Percentiles rank a stretch among this genome's conserved stretches.
phyloP scores from a whole-genome alignment of 2,797 vertebrate genomes.

The Neosilurus mollespiculum region DNA sequence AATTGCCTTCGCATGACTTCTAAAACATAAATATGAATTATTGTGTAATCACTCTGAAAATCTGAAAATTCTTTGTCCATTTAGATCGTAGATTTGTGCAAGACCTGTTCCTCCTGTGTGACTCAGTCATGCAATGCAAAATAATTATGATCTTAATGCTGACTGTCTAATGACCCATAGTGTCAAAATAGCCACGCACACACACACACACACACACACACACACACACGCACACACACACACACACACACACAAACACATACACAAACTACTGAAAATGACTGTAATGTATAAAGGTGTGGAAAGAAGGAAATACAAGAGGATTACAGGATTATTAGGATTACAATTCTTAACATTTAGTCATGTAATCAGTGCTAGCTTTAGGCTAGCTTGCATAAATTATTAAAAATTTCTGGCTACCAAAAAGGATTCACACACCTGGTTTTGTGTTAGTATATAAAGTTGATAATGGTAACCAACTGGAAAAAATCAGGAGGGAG shows the following conservation, averaged over 20 bases:
- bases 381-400: not conserved
- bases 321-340: not conserved
- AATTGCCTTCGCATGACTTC: not conserved
- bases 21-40: constrained; percentile 5
- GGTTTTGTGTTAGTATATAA: not conserved
- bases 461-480: not conserved
- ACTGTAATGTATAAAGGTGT: no score
- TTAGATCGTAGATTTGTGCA: not conserved
- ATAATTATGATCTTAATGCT: not conserved
- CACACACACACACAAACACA: no score
- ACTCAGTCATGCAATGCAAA: not conserved
- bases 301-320: no score
- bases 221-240: no score
- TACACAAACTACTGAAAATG: no score
- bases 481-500: not conserved
- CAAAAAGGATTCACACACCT: not conserved
- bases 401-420: not conserved
- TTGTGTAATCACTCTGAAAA: not conserved
- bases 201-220: no score
- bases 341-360: not conserved
- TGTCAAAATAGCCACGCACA: not conserved
- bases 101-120: not conserved
- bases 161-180: not conserved
- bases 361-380: not conserved
- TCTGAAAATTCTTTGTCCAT: not conserved